phyloP scores from a whole-genome alignment of 2,113 vertebrate genomes.

The Pionites leucogaster region DNA sequence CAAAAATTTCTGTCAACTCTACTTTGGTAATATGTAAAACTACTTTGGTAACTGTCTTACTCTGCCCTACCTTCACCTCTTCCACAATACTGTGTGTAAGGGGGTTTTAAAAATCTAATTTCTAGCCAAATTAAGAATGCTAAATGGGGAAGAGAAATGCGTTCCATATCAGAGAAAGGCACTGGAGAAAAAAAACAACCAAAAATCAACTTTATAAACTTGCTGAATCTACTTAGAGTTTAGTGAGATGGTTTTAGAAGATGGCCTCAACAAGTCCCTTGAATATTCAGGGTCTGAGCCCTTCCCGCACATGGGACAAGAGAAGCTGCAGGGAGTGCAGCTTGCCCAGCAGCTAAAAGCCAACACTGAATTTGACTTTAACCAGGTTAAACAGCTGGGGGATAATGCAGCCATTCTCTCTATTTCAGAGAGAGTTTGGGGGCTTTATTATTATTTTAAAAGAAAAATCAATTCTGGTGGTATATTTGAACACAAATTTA shows the following conservation, averaged over 20 bases:
- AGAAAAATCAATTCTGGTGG: background rate
- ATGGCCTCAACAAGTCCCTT: background rate
- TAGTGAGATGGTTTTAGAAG: background rate
- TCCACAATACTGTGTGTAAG: background rate
- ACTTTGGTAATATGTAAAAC: background rate
- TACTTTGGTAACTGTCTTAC: background rate
- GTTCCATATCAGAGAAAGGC: background rate
- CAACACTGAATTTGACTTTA: background rate
- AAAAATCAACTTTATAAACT: background rate
- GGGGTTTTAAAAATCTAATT: background rate
- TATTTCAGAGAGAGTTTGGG: background rate
- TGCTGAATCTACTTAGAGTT: background rate
- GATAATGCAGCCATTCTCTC: background rate
- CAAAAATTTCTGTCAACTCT: background rate
- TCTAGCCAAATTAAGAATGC: background rate
- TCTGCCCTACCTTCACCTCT: background rate
- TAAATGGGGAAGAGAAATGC: background rate
- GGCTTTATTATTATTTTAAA: background rate
- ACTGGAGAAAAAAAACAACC: background rate
- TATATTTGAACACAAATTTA: background rate
- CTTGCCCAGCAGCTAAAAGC: background rate
- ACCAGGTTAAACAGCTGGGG: background rate
- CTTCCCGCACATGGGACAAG: background rate
- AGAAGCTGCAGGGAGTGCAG: background rate
- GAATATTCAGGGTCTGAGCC: background rate